phyloP scores from a whole-genome alignment of 1,140 invertebrate genomes.

The Mya arenaria region DNA sequence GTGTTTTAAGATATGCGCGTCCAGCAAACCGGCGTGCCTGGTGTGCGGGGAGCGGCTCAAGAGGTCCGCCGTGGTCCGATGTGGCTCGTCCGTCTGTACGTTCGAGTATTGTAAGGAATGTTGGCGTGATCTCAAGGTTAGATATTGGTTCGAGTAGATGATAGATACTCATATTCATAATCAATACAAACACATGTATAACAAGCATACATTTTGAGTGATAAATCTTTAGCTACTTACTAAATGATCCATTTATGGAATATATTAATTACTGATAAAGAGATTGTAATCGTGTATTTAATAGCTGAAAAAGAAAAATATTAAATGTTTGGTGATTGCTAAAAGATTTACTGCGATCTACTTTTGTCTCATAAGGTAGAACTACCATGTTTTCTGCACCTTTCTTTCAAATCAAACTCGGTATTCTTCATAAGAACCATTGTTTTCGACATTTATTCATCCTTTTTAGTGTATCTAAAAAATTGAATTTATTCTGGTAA shows the following conservation, averaged over 20 bases:
- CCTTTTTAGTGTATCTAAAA: too few species aligned
- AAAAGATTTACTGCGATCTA: too few species aligned
- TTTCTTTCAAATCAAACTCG: too few species aligned
- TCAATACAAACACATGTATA: not conserved
- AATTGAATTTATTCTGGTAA: too few species aligned
- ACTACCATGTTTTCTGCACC: too few species aligned
- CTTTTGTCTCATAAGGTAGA: too few species aligned
- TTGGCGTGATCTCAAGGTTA: slow-evolving; percentile 40
- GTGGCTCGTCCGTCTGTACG: slow-evolving; percentile 10
- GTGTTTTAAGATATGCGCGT: not conserved
- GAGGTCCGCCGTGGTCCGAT: not conserved
- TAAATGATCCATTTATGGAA: not conserved
- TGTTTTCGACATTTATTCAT: too few species aligned
- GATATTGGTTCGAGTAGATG: not conserved
- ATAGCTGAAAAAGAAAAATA: too few species aligned
- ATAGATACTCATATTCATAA: not conserved
- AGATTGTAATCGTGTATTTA: too few species aligned
- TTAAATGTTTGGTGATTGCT: too few species aligned
- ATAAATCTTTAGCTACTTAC: not conserved
- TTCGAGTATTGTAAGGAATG: slow-evolving; percentile 44
- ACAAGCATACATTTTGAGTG: not conserved
- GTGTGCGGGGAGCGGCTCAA: slow-evolving; percentile 29
- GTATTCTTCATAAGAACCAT: too few species aligned
- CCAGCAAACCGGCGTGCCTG: slow-evolving; percentile 21
- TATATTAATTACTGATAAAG: not conserved